A percentile compares a stretch with the other conserved stretches of the same genome.
Conservation (phyloP, 2,888 invertebrate genomes). For the Hypsopygia costalis region DNA sequence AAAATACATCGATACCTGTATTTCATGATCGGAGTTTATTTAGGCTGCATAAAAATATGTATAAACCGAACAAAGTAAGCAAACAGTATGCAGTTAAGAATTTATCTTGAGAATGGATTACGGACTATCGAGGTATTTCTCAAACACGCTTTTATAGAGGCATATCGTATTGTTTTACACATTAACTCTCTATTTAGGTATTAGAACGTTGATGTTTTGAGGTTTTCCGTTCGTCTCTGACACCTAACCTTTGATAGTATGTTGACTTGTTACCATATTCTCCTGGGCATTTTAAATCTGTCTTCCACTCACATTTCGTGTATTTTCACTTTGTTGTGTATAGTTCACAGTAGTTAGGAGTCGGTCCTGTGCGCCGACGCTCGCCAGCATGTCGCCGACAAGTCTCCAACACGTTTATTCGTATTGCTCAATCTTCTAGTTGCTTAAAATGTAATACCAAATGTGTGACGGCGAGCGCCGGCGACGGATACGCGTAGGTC, state of each 20-base stretch:
- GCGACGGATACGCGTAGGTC: constrained; percentile 17
- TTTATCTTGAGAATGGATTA: neutral
- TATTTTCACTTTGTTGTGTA: constrained; percentile 65
- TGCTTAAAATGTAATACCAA: constrained; percentile 56
- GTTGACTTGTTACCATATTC: constrained; percentile 59
- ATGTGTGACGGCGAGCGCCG: constrained; percentile 23
- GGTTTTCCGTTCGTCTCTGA: constrained; percentile 33
- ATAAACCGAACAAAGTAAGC: no score
- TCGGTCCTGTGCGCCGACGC: constrained; percentile 1
- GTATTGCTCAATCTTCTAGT: constrained; percentile 71
- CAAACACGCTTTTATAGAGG: constrained; percentile 28
- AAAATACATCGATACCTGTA: no score
- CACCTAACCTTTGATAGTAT: constrained; percentile 25
- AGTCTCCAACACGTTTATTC: constrained; percentile 10
- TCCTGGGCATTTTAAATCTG: constrained; percentile 58
- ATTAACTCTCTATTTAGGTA: constrained; percentile 31
- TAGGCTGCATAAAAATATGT: no score
- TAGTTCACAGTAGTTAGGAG: constrained; percentile 34
- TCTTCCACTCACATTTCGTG: constrained; percentile 42
- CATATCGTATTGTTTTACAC: constrained; percentile 38
- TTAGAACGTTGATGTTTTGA: constrained; percentile 35
- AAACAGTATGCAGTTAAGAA: no score
- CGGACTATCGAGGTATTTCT: neutral
- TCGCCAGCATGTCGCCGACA: constrained; percentile 6
- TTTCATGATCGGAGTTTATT: no score